Evolutionary conservation across 2,888 invertebrate genomes (phyloP), one percentile per base, ranked within the genome.

Genomic region (Leptopilina syphax): DNA sequence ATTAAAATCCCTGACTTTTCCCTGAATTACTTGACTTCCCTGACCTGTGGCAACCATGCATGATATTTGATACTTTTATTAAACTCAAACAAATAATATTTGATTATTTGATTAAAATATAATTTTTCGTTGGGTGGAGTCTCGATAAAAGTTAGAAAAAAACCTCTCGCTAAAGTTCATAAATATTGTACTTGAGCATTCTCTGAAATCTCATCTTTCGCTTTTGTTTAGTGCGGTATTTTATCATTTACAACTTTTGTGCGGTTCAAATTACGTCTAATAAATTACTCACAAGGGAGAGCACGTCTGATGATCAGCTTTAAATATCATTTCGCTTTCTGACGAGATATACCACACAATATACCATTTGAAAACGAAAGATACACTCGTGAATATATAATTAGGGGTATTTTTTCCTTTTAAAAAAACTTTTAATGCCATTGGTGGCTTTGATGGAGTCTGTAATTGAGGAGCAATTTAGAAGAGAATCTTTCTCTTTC

Each of bases 391-490:
- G 65, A 65, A 27, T 41, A 34, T 10, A 27, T 50, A 34, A 73
- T 73, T 10, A 57, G 8, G 9, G n/a, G 7, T 41, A 57, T 34
- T 9, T 57, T 0, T 12, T 44, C 44, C 5, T 44, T 50, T 73
- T 57, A 13, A 34, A 34, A 34, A 34, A 5, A 27, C 34, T 73
- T 63, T 63, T 63, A 63, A 63, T 63, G 9, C 8, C 24, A 18
- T 34, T 41, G 34, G 13, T n/a, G 27, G 9, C n/a, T n/a, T 73
- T 34, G 57, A 73, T 73, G n/a, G 57, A 57, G 54, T n/a, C 57
- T 34, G 54, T 10, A 41, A 34, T 73, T 73, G 73, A 73, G 34
- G 57, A 60, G 34, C n/a, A 57, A 73, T 73, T 73, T 73, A 57
- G 73, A n/a, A 27, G 54, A 34, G 34, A 34, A 3, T 70, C 54